Conservation (phyloP, 2,888 invertebrate species). For the Campoplex capitator region DNA sequence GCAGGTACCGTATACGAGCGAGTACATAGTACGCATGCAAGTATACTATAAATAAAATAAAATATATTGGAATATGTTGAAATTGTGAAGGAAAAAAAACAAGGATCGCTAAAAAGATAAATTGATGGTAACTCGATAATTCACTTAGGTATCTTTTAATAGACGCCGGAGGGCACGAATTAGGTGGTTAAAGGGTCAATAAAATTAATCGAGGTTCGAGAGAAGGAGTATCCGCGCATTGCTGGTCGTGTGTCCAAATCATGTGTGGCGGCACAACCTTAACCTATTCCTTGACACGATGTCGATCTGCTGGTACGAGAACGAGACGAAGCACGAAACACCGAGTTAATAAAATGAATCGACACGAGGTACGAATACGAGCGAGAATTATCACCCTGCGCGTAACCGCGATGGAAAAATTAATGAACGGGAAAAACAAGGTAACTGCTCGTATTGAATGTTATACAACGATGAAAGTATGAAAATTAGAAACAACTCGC, state of each 20-base stretch:
- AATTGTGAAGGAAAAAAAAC: too few relatives aligned
- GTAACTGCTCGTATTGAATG: constrained; percentile 16
- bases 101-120: not conserved
- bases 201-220: constrained; percentile 18
- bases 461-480: constrained; percentile 19
- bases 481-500: constrained; percentile 54
- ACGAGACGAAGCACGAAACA: constrained; percentile 35
- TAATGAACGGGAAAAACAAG: constrained; percentile 40
- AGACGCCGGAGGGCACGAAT: not conserved
- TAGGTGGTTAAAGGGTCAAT: constrained; percentile 34
- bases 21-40: too few relatives aligned
- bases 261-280: constrained; percentile 38
- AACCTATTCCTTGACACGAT: constrained; percentile 46
- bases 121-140: not conserved
- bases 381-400: constrained; percentile 54
- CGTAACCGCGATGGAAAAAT: constrained; percentile 49
- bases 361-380: constrained; percentile 1
- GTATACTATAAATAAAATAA: too few relatives aligned
- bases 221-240: not conserved
- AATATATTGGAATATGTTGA: too few relatives aligned
- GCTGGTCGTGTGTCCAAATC: constrained; percentile 33
- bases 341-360: constrained; percentile 10
- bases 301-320: constrained; percentile 38
- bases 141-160: not conserved
- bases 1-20: too few relatives aligned